A percentile compares a stretch with the other conserved stretches of the same genome.
Conservation (phyloP, 2,888 invertebrate species). For the Sipha maydis region DNA sequence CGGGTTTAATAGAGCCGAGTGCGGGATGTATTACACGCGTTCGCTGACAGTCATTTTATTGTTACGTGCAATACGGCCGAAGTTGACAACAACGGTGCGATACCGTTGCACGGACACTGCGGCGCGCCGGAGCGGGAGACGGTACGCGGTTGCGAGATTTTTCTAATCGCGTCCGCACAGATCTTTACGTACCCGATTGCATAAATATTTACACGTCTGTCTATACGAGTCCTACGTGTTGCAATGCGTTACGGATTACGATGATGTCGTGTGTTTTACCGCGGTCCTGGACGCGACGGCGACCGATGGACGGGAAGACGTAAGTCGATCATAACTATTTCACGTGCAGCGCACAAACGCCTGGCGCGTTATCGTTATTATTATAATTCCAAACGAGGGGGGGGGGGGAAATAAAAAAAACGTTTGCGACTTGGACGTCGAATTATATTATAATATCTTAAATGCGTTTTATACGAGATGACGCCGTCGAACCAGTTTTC, state of each 20-base stretch:
- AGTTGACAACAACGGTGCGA: neutral
- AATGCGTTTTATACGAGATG: slow-evolving; percentile 3
- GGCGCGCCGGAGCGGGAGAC: too few species aligned
- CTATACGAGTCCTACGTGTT: too few species aligned
- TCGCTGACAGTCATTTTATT: slow-evolving; percentile 9
- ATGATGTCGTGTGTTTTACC: neutral
- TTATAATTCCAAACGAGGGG: neutral
- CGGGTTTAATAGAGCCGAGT: too few species aligned
- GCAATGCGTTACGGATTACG: neutral
- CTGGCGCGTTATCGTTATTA: neutral
- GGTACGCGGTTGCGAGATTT: too few species aligned
- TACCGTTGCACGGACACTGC: neutral
- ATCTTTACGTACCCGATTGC: too few species aligned
- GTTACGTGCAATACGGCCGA: neutral
- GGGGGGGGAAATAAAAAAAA: neutral
- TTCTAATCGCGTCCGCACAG: neutral
- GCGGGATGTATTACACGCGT: neutral
- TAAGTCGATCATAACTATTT: neutral
- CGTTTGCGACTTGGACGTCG: neutral
- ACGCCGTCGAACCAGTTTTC: slow-evolving; percentile 38
- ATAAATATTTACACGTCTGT: too few species aligned
- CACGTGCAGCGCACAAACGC: neutral
- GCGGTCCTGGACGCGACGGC: neutral
- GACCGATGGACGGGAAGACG: neutral
- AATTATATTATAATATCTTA: neutral